These are phyloP conservation scores for Okapia johnstoni DNA, from an alignment of 2,113 vertebrate species.

Conservation along the genomic window DNA sequence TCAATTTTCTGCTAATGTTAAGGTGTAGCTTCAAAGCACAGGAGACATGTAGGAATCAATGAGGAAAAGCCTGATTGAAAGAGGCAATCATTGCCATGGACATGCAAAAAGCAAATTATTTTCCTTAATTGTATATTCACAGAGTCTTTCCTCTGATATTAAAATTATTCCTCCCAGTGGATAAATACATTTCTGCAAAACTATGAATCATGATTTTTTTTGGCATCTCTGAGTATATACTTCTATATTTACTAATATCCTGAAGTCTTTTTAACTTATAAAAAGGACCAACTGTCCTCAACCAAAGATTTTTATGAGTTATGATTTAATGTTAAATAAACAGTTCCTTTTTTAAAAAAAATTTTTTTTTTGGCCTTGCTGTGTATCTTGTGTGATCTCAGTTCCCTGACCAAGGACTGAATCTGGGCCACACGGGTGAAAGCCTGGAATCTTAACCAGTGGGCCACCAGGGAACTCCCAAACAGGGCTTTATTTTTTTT, in stretches of 20 bases:
- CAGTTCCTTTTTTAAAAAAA: not conserved
- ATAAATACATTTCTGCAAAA: not conserved
- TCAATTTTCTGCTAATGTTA: not conserved
- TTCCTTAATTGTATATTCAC: not conserved
- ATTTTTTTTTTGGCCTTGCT: not conserved
- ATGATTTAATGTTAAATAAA: conserved; percentile 15
- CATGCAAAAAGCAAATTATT: not conserved
- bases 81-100: not conserved
- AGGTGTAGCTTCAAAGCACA: not conserved
- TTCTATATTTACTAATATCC: not conserved
- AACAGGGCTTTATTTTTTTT: not conserved
- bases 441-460: not conserved
- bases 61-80: not conserved
- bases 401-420: not conserved
- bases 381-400: rapidly evolving
- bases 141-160: not conserved
- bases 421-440: not conserved
- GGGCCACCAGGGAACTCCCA: not conserved
- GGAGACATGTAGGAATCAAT: not conserved
- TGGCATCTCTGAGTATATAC: not conserved
- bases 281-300: not conserved
- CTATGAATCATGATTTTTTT: not conserved
- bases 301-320: not conserved
- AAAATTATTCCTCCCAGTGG: not conserved
- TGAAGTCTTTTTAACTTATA: not conserved